Base-by-base conservation (phyloP, 2,888 invertebrate species). In the Agapetus fuscipes region DNA sequence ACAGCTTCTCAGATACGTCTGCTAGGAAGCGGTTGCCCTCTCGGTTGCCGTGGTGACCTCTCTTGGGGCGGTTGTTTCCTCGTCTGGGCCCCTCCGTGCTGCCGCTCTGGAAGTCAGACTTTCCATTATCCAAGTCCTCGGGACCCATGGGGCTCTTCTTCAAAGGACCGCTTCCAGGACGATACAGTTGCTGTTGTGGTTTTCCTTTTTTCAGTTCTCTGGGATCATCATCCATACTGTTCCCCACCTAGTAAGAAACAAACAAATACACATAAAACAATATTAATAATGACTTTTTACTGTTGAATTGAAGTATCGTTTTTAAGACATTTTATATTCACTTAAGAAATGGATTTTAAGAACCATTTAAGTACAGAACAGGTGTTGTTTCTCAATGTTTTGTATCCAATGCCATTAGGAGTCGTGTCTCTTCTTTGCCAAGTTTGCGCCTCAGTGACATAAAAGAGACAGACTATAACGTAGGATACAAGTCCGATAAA, bases 101-200 rank as follows among this genome's bases (percentile, higher is more conserved):
- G 2, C 26, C 15, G 3, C 31, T 34, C 9, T 34, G 45, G 14
- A 27, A 61, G 45, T 63, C 61, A 52, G 57, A 48, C 48, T 62
- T 60, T 46, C 60, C 61, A 39, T 57, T 53, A 49, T 77, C 75
- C 57, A 71, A 70, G 58, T 76, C 69, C 49, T 78, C 78, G 44
- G 66, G 58, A 56, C 66, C 68, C 61, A 71, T 71, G 52, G 72
- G 74, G 48, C 80, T 74, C 61, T 81, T 78, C 56, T 78, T 71
- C 49, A 83, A 62, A 48, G 80, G 80, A 48, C 83, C 83, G 68
- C 83, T 82, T 52, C 83, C 83, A 57, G 83, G 83, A 58, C 75
- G 77, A 55, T 85, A 84, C 48, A 83, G 66, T 61, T 74, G 74
- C 62, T 79, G 76, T 56, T 76, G 77, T 53, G 79, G 80, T 63